Evolutionary conservation across 2,113 vertebrate species (phyloP), one percentile per base, ranked within the genome.

Genomic region (Crotalus tigris): DNA sequence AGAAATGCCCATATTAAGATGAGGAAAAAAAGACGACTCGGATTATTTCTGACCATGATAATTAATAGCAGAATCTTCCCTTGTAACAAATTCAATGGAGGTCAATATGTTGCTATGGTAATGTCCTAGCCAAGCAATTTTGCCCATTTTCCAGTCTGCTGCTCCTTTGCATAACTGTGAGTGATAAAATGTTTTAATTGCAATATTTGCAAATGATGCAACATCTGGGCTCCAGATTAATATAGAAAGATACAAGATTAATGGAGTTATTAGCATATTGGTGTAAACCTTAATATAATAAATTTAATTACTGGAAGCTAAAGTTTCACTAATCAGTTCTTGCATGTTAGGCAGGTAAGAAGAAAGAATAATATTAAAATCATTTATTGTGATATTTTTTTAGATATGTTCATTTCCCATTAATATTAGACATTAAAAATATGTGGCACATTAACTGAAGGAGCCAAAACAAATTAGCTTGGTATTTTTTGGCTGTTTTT

Each of bases 211-310:
- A 98, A 98, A 98, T 97, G 97, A 98, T 98, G 97, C 96, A 97
- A 98, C 98, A 98, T 98, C 98, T 98, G 98, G 98, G 95, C 95
- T 93, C 92, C 90, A 91, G 93, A 97, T 98, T 98, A 98, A 96
- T 97, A 98, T 98, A 97, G 96, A 97, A 97, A 97, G 96, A 96
- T 97, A 98, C 94, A 98, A 97, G 97, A 98, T 98, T 98, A 98
- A 98, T 98, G 95, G 96, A 90, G 94, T 96, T 96, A 98, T 98
- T 98, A 98, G 96, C 97, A 98, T 98, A 97, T 98, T 95, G 95
- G 93, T 97, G 95, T 96, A 97, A 98, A 97, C 92, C 96, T 96
- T 97, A 94, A 97, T 95, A 96, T 97, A 95, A 96, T 96, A 95
- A 97, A 97, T 96, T 95, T 96, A 98, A 98, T 98, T 97, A 97